A percentile compares a stretch with the other conserved stretches of the same genome.
Conservation (phyloP, 2,888 invertebrate genomes). For the Heteromyza rotundicornis region DNA sequence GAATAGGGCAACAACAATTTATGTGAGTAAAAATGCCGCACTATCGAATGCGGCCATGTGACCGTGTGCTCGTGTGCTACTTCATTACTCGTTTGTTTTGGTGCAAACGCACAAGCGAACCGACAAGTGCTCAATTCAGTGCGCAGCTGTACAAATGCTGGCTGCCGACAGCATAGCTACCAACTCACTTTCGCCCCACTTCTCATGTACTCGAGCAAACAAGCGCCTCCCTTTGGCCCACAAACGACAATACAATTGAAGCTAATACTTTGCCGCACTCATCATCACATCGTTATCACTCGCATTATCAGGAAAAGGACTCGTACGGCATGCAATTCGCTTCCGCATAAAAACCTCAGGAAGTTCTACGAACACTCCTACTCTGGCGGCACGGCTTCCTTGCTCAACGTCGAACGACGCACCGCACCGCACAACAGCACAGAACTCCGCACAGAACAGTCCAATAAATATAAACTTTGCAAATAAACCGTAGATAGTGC, state of each 20-base stretch:
- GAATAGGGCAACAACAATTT: slow-evolving; percentile 42
- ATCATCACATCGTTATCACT: slow-evolving; percentile 37
- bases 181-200: background rate
- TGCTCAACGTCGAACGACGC: slow-evolving; percentile 36
- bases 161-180: background rate
- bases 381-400: slow-evolving; percentile 52
- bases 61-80: background rate
- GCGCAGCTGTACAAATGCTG: background rate
- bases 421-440: slow-evolving; percentile 10
- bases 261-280: too few species aligned
- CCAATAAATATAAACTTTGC: slow-evolving; percentile 1
- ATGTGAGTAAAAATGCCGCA: slow-evolving; percentile 32
- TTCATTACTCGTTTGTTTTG: background rate
- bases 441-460: background rate
- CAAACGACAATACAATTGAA: background rate
- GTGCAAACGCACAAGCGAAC: too few species aligned
- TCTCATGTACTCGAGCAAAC: slow-evolving; percentile 7
- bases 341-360: slow-evolving; percentile 58
- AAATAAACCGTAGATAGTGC: background rate
- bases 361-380: slow-evolving; percentile 55
- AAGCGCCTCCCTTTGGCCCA: slow-evolving; percentile 9
- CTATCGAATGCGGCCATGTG: background rate
- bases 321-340: slow-evolving; percentile 19
- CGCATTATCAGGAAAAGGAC: slow-evolving; percentile 28
- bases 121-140: slow-evolving; percentile 22